Conservation (phyloP, 2,113 vertebrate genomes). For the Notothenia rossii region DNA sequence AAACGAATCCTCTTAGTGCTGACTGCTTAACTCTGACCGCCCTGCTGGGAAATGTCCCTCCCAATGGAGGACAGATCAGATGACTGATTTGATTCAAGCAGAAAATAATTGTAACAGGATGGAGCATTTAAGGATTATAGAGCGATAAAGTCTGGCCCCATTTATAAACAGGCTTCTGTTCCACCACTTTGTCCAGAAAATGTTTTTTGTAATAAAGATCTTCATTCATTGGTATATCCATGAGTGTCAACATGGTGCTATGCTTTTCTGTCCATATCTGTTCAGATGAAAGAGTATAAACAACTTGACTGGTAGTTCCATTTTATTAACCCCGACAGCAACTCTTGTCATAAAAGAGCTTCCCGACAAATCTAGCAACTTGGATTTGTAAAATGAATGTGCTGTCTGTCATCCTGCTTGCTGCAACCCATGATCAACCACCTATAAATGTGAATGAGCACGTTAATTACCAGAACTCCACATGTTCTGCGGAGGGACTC, state of each 20-base stretch:
- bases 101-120: slow-evolving; percentile 13
- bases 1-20: slow-evolving; percentile 55
- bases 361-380: too few species aligned
- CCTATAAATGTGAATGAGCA: background rate
- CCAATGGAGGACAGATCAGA: slow-evolving; percentile 26
- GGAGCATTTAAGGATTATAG: background rate
- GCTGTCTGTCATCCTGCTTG: background rate
- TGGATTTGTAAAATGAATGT: too few species aligned
- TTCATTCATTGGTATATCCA: background rate
- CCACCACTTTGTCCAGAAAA: background rate
- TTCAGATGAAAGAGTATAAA: background rate
- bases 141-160: background rate
- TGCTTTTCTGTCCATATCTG: background rate
- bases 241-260: too few species aligned
- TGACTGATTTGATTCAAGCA: slow-evolving; percentile 45
- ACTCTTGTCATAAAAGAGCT: background rate
- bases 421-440: background rate
- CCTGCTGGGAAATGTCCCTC: slow-evolving; percentile 35
- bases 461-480: background rate
- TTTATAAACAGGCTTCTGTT: background rate
- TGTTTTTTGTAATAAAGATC: background rate
- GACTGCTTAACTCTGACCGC: slow-evolving; percentile 17
- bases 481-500: background rate
- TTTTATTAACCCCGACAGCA: background rate
- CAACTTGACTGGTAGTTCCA: background rate